Evolutionary conservation across 1,140 invertebrate genomes (phyloP).

Genomic region (Caenorhabditis inopinata): DNA sequence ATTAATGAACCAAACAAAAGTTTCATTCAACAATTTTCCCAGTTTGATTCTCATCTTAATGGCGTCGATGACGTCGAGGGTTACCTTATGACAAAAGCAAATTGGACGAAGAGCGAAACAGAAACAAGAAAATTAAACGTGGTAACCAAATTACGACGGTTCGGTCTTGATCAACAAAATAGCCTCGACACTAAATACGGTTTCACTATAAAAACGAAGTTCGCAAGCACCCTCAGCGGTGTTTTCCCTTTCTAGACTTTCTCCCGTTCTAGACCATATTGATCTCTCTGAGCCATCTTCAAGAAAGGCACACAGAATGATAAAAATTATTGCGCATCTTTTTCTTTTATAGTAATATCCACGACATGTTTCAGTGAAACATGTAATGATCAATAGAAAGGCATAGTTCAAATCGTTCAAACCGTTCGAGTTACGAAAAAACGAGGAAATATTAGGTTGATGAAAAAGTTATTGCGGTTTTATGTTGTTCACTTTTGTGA

Average conservation of each 20-base stretch:
- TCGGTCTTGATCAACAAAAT: not conserved
- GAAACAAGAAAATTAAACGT: not conserved
- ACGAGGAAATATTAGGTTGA: no score
- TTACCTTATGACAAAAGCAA: not conserved
- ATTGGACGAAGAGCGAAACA: slow-evolving; percentile 32
- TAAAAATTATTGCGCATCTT: not conserved
- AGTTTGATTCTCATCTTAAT: not conserved
- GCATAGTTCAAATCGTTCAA: no score
- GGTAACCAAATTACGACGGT: not conserved
- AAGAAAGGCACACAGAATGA: not conserved
- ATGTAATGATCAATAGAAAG: no score
- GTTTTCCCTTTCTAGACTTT: not conserved
- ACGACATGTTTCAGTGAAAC: no score
- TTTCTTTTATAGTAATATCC: no score
- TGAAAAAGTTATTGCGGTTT: not conserved
- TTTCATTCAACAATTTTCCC: no score
- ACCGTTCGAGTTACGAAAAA: no score
- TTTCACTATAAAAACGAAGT: not conserved
- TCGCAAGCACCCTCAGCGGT: not conserved
- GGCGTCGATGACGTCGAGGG: not conserved
- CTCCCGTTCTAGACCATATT: not conserved
- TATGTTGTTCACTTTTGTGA: no score
- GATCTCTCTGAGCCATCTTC: slow-evolving; percentile 2
- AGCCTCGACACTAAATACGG: not conserved
- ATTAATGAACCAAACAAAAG: no score